Base-by-base conservation (phyloP, 2,113 vertebrate species). In the Phainopepla nitens region DNA sequence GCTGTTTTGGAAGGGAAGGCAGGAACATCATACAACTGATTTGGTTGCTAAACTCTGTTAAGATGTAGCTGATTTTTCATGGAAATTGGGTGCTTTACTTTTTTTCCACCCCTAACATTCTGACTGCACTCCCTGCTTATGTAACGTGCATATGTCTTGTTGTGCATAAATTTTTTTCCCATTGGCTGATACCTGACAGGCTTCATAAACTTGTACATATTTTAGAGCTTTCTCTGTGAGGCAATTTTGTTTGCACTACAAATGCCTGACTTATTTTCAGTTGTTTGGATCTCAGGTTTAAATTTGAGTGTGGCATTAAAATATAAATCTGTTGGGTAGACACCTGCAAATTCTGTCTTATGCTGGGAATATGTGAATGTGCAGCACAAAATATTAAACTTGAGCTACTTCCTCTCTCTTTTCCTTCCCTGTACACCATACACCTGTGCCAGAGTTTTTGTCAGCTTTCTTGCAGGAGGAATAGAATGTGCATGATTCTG, bases 201-300 rank as follows among this genome's bases (percentile, higher is more conserved):
- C 41, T 69, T 89, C 69, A 72, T 69, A 64, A 49, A 44, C 17
- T 39, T 70, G 7, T 54, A 17, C 4, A 1, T 36, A 61, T 76
- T 93, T 75, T 57, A 18, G 57, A 87, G 33, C 28, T 56, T 39
- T 62, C 18, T 53, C 20, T 33, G 2, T 22, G 11, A 71, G 21
- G 21, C 21, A 29, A 7, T 79, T 82, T 45, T 57, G n/a, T 47
- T 87, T 56, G 75, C 24, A 35, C 7, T 87, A 33, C 24, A 84
- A 83, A 62, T 35, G 28, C 53, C 51, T 56, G 56, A 23, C 11
- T 47, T 20, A 45, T 28, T 84, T 81, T 87, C 6, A 2, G 15
- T 76, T 90, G n/a, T 70, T 89, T 82, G 44, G 68, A 79, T 91
- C 44, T 79, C 33, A 13, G 22, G 4, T 71, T 94, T 56, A 85